phyloP scores from a whole-genome alignment of 1,140 invertebrate species.

The Aricia agestis region DNA sequence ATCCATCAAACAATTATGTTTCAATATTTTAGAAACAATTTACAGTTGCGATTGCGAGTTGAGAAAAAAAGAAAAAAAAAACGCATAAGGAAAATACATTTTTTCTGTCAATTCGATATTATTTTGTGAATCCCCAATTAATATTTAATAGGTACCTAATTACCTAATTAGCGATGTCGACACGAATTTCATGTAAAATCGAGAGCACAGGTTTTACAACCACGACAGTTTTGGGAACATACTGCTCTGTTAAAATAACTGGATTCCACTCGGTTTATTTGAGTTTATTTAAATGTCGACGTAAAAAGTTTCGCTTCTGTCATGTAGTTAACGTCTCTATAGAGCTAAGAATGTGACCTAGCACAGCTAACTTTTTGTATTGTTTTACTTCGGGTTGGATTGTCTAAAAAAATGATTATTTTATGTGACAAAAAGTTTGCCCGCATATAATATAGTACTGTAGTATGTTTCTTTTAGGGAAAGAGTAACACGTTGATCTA shows the following conservation, averaged over 20 bases:
- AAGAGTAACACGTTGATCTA: no score
- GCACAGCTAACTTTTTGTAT: no score
- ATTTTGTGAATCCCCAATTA: not conserved
- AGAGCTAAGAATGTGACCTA: not conserved
- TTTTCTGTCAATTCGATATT: not conserved
- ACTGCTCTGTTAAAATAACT: not conserved
- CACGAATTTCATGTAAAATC: not conserved
- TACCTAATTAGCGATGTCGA: not conserved
- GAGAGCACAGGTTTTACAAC: not conserved
- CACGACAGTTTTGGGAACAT: not conserved
- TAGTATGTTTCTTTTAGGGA: no score
- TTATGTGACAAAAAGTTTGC: no score
- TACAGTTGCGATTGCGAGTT: no score
- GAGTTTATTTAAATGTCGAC: not conserved
- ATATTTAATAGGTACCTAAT: no score
- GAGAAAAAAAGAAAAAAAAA: no score
- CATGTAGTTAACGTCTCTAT: not conserved
- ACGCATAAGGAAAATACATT: not conserved
- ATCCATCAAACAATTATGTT: no score
- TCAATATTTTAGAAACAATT: no score
- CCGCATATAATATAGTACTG: no score
- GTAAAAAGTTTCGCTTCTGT: not conserved
- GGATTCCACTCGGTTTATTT: not conserved
- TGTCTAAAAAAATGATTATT: no score
- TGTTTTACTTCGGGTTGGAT: no score